Evolutionary conservation across 2,113 vertebrate genomes (phyloP).

Genomic region (Mystacornis crossleyi): DNA sequence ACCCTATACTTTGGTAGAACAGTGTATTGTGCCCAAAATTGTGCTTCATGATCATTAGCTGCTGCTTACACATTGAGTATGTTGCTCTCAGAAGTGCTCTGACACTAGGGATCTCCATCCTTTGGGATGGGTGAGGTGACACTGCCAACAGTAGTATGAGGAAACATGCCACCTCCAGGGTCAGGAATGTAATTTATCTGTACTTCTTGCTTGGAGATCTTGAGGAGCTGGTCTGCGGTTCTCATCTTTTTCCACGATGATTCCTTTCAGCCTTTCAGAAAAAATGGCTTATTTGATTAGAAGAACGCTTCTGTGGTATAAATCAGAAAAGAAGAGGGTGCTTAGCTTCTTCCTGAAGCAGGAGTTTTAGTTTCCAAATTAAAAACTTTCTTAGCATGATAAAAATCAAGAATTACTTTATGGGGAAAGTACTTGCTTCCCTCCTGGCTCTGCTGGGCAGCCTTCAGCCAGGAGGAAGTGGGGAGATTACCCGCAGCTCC

Average conservation of each 20-base stretch:
- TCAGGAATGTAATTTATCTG: neutral
- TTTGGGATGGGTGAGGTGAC: neutral
- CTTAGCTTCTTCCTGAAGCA: neutral
- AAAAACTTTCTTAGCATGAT: neutral
- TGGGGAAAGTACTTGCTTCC: slow-evolving; percentile 2
- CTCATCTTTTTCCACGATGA: neutral
- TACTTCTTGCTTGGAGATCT: neutral
- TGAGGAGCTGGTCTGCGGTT: neutral
- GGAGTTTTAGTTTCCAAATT: neutral
- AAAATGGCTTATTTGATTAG: neutral
- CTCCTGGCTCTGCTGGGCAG: neutral
- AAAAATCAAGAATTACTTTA: slow-evolving; percentile 45
- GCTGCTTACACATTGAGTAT: neutral
- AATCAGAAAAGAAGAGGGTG: neutral
- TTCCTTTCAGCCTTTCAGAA: neutral
- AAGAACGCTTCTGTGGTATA: neutral
- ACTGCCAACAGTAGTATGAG: neutral
- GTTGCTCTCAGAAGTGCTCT: neutral
- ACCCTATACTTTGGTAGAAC: neutral
- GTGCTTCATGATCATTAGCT: neutral
- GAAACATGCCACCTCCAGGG: neutral
- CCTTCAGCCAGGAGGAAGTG: neutral
- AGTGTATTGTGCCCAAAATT: neutral
- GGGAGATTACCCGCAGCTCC: neutral
- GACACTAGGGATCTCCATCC: neutral